Evolutionary conservation across 2,888 invertebrate species (phyloP), one percentile per base, ranked within the genome.

Genomic region (Colostygia pectinataria): DNA sequence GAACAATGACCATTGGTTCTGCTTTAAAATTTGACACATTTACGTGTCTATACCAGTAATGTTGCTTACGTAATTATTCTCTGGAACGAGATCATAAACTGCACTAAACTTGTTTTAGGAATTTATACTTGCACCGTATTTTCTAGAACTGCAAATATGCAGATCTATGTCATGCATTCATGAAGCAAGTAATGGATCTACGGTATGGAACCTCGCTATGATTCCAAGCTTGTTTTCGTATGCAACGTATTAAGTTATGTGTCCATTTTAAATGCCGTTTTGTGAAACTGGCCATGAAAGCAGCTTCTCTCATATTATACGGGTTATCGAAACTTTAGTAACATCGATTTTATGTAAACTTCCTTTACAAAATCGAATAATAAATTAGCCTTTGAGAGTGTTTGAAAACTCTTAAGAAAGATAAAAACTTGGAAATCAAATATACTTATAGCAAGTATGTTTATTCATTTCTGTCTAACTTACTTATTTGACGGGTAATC

Each of bases 1-100:
- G 68, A 77, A 77, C 74, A 70, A 63, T 66, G 65, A 58, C 59
- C 65, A 74, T 78, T 77, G 72, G 77, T 80, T 74, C 69, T 66
- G 73, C 68, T 66, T 68, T 56, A 68, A 57, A 71, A 71, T 78
- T 80, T 76, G 77, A 80, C 81, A 77, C 70, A 77, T 64, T 65
- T 68, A 63, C 60, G 63, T 70, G 73, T 78, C 46, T 37, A 45
- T 52, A 52, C 42, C 36, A 42, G 52, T 46, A 13, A 38, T 34
- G 33, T 46, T 46, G 42, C 47, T 46, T 52, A 46, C 52, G 46
- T 34, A 52, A 52, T 73, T 75, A 76, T 77, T 71, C 63, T 68
- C 62, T 62, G 65, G 45, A 70, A 74, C 68, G 62, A 66, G 41
- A 61, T 65, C 63, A 61, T 79, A 74, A 77, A 80, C 46, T 52